Base-by-base conservation (phyloP, 1,140 invertebrate species). In the Drosophila repletoides region DNA sequence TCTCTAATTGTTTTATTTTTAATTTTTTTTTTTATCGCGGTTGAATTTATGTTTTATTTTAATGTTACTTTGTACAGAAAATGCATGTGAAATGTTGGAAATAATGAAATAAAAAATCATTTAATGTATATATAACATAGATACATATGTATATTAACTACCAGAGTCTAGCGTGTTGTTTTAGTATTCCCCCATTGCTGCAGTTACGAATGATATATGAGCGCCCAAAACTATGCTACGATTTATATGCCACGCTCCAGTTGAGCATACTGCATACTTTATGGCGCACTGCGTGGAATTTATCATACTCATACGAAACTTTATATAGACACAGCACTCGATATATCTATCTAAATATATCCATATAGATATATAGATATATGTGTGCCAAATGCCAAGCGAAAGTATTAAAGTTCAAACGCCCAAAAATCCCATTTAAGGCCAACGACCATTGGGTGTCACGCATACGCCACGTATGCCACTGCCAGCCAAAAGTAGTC, bases 21-120 rank as follows among this genome's bases (percentile, higher is more conserved):
- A n/a, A n/a, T 12, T 53, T 65, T 68, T 83, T 79, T 79, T 86
- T 84, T 84, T 84, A 84, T 84, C 80, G 80, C 80, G 80, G 80
- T 84, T 84, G 56, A 84, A 86, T 66, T 72, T 67, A 72, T 56
- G 48, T 83, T 83, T 59, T 77, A 77, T 61, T 74, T 72, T 64
- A 79, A 74, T 29, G 46, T 72, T 70, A 84, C 41, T 68, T 83
- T 86, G 71, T 83, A 80, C 77, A 80, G 67, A 80, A 81, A 80
- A 80, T 80, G 72, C 71, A 80, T 71, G 76, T 75, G 70, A 83
- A 74, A 83, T 84, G 74, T 84, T 83, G 79, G 61, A 80, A 76
- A 68, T 46, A 66, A 74, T 56, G 61, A 66, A n/a, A n/a, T n/a
- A n/a, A 77, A 72, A 45, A 80, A 69, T 53, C 72, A 49, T 58